phyloP scores from a whole-genome alignment of 53 echinoderm and acorn worm species.

The Holothuria leucospilota region DNA sequence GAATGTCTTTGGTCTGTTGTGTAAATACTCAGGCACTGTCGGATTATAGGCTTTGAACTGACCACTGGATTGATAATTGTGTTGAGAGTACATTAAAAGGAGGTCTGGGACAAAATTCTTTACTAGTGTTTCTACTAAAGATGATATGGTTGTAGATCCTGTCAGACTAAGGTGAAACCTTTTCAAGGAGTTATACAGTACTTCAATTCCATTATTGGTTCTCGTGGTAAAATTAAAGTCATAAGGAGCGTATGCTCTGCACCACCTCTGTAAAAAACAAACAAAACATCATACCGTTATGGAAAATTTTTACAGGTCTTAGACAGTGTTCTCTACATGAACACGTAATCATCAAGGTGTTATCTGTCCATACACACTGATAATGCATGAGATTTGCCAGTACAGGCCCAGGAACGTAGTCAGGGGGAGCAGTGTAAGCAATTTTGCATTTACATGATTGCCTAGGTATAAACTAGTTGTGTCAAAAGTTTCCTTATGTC shows the following conservation, averaged over 20 bases:
- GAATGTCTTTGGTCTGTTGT: slow-evolving; percentile 12
- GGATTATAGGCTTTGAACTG: slow-evolving; percentile 1
- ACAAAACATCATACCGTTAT: no score
- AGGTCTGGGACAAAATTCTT: not conserved
- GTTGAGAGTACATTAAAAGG: not conserved
- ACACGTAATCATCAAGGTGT: no score
- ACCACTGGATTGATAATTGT: not conserved
- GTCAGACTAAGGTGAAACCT: not conserved
- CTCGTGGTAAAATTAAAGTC: not conserved
- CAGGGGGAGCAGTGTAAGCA: no score
- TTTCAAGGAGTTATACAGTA: not conserved
- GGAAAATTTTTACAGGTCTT: no score
- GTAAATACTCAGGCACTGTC: slow-evolving; percentile 12
- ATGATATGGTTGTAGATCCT: not conserved
- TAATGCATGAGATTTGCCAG: no score
- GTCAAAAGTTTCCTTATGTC: no score
- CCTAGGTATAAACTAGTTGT: no score
- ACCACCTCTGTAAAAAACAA: slow-evolving; percentile 3
- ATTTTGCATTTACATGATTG: no score
- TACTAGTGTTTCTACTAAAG: not conserved
- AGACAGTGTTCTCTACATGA: no score
- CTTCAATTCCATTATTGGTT: slow-evolving; percentile 6
- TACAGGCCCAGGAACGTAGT: no score
- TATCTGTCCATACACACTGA: no score
- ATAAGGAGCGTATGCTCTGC: slow-evolving; percentile 9